Conservation (phyloP, 2,113 vertebrate genomes). For the Terrapene triunguis region DNA sequence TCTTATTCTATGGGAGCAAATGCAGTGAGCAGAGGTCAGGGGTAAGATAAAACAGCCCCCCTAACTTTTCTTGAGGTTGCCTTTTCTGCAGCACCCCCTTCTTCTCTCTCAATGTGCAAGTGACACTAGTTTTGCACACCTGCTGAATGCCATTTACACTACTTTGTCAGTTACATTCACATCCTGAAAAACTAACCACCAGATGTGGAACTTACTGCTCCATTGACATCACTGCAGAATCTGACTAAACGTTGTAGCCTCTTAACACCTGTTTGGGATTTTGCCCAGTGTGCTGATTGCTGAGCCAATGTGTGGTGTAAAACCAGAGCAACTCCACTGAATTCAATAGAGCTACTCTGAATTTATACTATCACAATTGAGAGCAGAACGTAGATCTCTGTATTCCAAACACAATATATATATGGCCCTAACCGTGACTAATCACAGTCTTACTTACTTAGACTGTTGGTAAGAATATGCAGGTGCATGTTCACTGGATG, state of each 20-base stretch:
- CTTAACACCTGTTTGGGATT: neutral
- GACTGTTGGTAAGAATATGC: conserved; percentile 97
- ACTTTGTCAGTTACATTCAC: neutral
- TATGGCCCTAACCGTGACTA: neutral
- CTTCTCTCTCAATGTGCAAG: neutral
- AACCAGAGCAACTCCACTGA: neutral
- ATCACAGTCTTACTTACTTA: conserved; percentile 85
- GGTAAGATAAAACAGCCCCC: neutral
- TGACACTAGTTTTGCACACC: neutral
- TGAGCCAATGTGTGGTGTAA: neutral
- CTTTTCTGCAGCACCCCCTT: neutral
- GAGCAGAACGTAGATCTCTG: neutral
- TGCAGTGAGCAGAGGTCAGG: neutral
- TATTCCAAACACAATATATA: neutral
- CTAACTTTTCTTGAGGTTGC: neutral
- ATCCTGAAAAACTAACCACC: neutral
- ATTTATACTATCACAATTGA: neutral
- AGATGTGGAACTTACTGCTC: neutral
- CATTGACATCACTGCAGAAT: conserved; percentile 21
- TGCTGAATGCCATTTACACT: neutral
- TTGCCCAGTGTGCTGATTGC: neutral
- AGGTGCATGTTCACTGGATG: conserved; percentile 89
- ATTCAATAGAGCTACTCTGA: neutral
- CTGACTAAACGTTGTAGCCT: conserved; percentile 1
- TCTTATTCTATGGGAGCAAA: neutral